phyloP scores from a whole-genome alignment of 2,113 vertebrate species.

The Cariama cristata region DNA sequence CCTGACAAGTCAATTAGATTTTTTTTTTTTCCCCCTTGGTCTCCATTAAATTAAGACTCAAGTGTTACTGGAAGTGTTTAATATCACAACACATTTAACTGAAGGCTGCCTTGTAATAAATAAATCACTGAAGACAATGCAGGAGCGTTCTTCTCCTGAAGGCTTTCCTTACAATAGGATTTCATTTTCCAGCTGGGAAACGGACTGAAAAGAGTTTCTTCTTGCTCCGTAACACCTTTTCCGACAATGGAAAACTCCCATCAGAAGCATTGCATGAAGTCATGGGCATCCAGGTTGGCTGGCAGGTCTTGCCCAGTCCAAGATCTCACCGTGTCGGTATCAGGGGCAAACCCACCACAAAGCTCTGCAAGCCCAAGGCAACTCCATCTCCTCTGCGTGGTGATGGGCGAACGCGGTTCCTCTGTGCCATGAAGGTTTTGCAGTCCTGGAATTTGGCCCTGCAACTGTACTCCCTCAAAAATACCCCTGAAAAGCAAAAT shows the following conservation, averaged over 20 bases:
- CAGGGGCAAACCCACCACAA: not conserved
- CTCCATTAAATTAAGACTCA: constrained; percentile 63
- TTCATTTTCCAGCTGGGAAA: not conserved
- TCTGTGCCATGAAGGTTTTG: not conserved
- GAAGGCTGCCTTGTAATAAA: constrained; percentile 16
- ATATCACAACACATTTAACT: constrained; percentile 56
- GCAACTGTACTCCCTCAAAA: not conserved
- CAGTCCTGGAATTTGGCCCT: not conserved
- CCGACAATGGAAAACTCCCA: not conserved
- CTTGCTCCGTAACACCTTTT: not conserved
- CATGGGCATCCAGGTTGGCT: not conserved
- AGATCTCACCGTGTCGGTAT: not conserved
- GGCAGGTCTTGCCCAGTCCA: not conserved
- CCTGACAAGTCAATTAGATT: constrained; percentile 63
- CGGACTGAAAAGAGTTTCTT: no score
- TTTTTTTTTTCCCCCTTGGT: not conserved
- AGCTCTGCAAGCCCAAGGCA: not conserved
- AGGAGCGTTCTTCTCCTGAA: not conserved
- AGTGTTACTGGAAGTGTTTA: constrained; percentile 63
- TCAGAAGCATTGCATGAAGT: fast-evolving
- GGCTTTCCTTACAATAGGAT: not conserved
- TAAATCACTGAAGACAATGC: constrained; percentile 50
- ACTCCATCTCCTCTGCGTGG: not conserved
- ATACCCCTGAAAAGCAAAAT: not conserved
- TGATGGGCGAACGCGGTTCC: not conserved